Conservation (phyloP, 2,797 vertebrate species). For the Myotis vivesi region DNA sequence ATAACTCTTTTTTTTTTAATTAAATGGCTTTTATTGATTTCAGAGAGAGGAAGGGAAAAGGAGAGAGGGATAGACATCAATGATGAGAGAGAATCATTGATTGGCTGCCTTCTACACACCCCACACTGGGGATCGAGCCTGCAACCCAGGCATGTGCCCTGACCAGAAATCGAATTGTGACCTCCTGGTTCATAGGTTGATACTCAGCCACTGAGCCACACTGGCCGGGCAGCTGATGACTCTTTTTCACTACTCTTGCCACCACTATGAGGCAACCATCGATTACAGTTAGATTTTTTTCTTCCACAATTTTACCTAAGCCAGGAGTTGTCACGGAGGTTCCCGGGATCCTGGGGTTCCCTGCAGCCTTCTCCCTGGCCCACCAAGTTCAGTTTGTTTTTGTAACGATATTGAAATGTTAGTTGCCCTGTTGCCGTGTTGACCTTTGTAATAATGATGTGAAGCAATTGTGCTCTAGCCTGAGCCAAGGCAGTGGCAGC, state of each 20-base stretch:
- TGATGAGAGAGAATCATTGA: too few species aligned
- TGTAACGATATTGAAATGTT: rapidly evolving
- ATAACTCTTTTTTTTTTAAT: background rate
- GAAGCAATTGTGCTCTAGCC: background rate
- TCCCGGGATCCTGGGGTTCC: background rate
- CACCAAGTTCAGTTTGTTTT: background rate
- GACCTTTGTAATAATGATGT: background rate
- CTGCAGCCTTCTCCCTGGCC: background rate
- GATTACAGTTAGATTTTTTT: background rate
- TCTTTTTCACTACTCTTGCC: background rate
- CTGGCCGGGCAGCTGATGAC: too few species aligned
- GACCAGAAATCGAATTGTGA: too few species aligned
- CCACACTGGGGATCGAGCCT: too few species aligned
- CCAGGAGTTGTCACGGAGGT: background rate
- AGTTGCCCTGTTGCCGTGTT: background rate
- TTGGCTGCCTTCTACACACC: too few species aligned
- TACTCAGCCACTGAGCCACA: too few species aligned
- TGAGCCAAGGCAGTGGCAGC: rapidly evolving
- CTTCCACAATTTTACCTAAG: background rate
- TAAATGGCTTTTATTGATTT: too few species aligned
- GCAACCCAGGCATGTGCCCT: too few species aligned
- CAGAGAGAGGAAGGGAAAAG: too few species aligned
- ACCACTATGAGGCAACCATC: background rate
- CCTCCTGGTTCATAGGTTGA: too few species aligned
- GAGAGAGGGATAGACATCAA: too few species aligned